Base-by-base conservation (phyloP, 2,888 invertebrate genomes). In the Molorchus minor region DNA sequence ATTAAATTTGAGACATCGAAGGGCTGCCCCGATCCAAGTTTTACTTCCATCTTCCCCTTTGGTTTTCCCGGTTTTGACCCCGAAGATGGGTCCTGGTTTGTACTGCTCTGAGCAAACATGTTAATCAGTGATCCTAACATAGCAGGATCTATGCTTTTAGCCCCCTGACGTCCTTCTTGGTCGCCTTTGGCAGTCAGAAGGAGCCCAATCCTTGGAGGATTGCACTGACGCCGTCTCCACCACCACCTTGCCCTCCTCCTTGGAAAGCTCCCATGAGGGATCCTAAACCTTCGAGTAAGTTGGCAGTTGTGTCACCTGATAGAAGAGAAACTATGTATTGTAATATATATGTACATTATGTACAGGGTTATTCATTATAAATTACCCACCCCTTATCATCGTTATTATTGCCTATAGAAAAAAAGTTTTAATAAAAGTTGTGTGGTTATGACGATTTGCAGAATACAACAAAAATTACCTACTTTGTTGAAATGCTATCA, bases 81-180 rank as follows among this genome's bases (percentile, higher is more conserved):
- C 4, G 58, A 4, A 13, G 29, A 35, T 53, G 61, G 52, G 33
- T 56, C 47, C 25, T 51, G 25, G 7, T 41, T 43, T 17, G 45
- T 29, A 36, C 56, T 36, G 36, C 43, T 58, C 76, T 56, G 55
- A 10, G 60, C 86, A 74, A 81, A 87, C 77, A 76, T 85, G 77
- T 74, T 87, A 79, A 83, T 83, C 76, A 81, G 84, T 79, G 83
- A 87, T 76, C 79, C 87, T 79, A 82, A 84, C 76, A 85, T 84
- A 70, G 76, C 84, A 72, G 79, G 86, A 83, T 79, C 88, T 68
- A 81, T 84, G 63, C 81, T 87, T 77, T n/a, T n/a, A n/a, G n/a
- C n/a, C n/a, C n/a, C n/a, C n/a, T n/a, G n/a, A n/a, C 76, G 85
- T 12, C 52, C 45, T 13, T 47, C 55, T 56, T 64, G 58, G 3